Percentiles rank a stretch among this genome's conserved stretches.
Conservation (phyloP, 2,888 invertebrate genomes). For the Pelosia muscerda region DNA sequence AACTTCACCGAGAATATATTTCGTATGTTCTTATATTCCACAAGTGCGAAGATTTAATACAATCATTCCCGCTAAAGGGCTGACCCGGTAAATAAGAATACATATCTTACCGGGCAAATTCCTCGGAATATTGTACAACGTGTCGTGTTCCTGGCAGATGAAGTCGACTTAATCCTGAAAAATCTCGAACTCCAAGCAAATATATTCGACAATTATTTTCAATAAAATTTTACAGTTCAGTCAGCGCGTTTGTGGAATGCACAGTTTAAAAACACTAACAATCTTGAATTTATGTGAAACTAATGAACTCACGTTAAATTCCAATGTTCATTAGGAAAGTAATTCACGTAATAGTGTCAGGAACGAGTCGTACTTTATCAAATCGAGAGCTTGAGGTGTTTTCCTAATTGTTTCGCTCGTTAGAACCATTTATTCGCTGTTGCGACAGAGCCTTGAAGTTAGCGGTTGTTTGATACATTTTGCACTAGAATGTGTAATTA, state of each 20-base stretch:
- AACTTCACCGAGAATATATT: too few species aligned
- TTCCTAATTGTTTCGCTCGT: slow-evolving; percentile 49
- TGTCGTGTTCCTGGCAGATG: too few species aligned
- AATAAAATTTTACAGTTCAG: neutral
- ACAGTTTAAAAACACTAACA: neutral
- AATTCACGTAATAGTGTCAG: slow-evolving; percentile 19
- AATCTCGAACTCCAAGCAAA: neutral
- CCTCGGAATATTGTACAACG: too few species aligned
- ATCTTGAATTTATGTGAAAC: neutral
- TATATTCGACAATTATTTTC: neutral
- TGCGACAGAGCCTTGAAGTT: neutral
- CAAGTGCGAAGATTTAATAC: too few species aligned
- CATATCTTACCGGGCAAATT: too few species aligned
- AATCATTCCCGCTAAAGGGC: too few species aligned
- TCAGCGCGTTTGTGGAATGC: neutral
- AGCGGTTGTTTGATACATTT: slow-evolving; percentile 1
- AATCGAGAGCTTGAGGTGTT: slow-evolving; percentile 29
- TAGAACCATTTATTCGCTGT: slow-evolving; percentile 31
- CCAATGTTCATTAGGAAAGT: slow-evolving; percentile 9
- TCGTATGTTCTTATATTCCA: too few species aligned
- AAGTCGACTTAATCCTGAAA: too few species aligned
- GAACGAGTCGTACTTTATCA: slow-evolving; percentile 17
- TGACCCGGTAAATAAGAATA: too few species aligned
- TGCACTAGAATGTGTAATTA: too few species aligned
- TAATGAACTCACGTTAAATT: neutral